Base-by-base conservation (phyloP, 2,888 invertebrate species). In the Brachyopa scutellaris region DNA sequence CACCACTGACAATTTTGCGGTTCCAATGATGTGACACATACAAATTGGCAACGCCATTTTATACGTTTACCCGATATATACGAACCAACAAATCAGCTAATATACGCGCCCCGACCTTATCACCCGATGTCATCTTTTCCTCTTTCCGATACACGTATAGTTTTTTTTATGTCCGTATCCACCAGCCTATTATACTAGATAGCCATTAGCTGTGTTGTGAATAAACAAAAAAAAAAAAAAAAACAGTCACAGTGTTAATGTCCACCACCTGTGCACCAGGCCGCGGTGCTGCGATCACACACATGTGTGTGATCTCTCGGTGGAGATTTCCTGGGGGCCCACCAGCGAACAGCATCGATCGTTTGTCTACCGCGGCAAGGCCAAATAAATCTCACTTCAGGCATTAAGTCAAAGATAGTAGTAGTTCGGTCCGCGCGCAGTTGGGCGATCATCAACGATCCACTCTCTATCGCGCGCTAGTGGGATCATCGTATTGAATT, bases 301-400 rank as follows among this genome's bases (percentile, higher is more conserved):
- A n/a, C n/a, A n/a, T n/a, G n/a, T 77, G 64, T 77, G 77, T 77
- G 82, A 82, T 82, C 77, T 70, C 62, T 49, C 26, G 64, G 72
- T 17, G 74, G 7, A 76, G 80, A 82, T 82, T 70, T 77, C 59
- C 77, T 6, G 59, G 53, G 76, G 53, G 76, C 77, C 82, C 82
- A 82, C 82, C 82, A 59, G 77, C 74, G 80, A 80, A 76, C 82
- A 70, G 82, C 82, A 82, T 82, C 70, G 82, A 82, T 82, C 70
- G 82, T 82, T 82, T 70, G 70, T 66, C 72, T 59, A 66, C 82
- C 64, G 70, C 57, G 51, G 77, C 77, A 66, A 77, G 77, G 70
- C 64, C 57, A 82, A 82, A 82, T 82, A 82, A 77, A 82, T 82
- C 82, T 77, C 77, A 66, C 77, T 70, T 82, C 82, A 82, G 82